Conservation (phyloP, 2,888 invertebrate genomes). For the Ecdyonurus torrentis region DNA sequence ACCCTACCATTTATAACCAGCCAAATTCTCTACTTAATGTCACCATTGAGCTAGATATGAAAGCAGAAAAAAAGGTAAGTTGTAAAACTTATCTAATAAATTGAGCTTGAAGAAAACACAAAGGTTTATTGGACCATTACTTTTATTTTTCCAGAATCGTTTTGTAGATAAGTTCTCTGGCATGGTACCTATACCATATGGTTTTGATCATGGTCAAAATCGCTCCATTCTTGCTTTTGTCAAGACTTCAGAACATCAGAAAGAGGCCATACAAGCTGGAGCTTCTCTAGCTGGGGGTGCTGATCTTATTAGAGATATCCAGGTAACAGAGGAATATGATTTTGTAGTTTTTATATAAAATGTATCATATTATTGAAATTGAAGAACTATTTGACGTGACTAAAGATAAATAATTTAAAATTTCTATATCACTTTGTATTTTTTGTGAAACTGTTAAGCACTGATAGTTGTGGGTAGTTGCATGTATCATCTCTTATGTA, state of each 20-base stretch:
- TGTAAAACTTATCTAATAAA: background rate
- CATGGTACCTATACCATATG: conserved; percentile 46
- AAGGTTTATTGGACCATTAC: background rate
- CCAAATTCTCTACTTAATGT: conserved; percentile 53
- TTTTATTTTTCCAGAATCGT: conserved; percentile 32
- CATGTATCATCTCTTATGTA: no score
- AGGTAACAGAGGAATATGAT: no score
- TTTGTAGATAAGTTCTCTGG: conserved; percentile 50
- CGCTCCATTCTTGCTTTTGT: conserved; percentile 57
- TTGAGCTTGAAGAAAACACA: background rate
- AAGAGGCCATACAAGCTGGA: conserved; percentile 47
- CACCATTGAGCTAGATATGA: conserved; percentile 65
- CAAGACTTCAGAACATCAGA: conserved; percentile 41
- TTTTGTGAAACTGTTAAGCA: no score
- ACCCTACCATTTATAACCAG: conserved; percentile 63
- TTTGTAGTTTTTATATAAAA: no score
- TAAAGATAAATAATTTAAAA: no score
- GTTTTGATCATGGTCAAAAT: conserved; percentile 49
- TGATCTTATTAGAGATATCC: conserved; percentile 59
- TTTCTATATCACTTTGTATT: no score
- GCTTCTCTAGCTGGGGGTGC: conserved; percentile 54
- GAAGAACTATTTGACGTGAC: no score
- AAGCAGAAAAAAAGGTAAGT: conserved; percentile 43
- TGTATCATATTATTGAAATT: no score
- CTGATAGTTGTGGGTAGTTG: no score